Base-by-base conservation (phyloP, 2,113 vertebrate genomes). In the Myrmophylax atrothorax region DNA sequence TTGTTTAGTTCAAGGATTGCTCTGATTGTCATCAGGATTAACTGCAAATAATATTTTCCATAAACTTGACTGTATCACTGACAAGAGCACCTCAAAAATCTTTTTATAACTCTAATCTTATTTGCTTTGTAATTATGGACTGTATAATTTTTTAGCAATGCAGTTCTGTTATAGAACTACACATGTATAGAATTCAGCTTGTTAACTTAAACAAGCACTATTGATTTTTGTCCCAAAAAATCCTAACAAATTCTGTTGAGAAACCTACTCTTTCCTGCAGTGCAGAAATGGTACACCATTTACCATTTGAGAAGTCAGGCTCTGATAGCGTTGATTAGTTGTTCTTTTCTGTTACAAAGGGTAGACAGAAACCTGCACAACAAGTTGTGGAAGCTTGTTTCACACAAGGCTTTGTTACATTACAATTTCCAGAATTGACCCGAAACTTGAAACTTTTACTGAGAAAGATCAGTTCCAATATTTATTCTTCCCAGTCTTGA, bases 361-460 rank as follows among this genome's bases (percentile, higher is more conserved):
- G 62, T 81, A 73, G 72, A n/a, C 18, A 78, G 87, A 96, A 96
- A 94, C 93, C 93, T 87, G 84, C 37, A 55, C 9, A 59, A 86
- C 89, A 86, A 83, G 82, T 96, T 96, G 67, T 62, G 66, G 77
- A 67, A 90, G 56, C 12, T 35, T 63, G 69, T 91, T 96, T 96
- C 84, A 74, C 46, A 82, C 29, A 59, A 79, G 44, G n/a, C 55
- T 92, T 95, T 95, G 73, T 94, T 92, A 81, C 38, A 15, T 55
- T 94, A 75, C 94, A 58, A 60, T 84, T 76, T 82, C 93, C 91
- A 92, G 84, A 96, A 93, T 88, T 84, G 86, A 93, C 94, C 47
- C 85, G 97, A 93, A 97, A 90, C 82, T 58, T 89, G 63, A 97
- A 95, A 70, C 86, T 87, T 94, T 75, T 74, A 49, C 49, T 84